A percentile compares a stretch with the other conserved stretches of the same genome.
phyloP scores from a whole-genome alignment of 2,797 vertebrate species.

The Sebastes reedi region DNA sequence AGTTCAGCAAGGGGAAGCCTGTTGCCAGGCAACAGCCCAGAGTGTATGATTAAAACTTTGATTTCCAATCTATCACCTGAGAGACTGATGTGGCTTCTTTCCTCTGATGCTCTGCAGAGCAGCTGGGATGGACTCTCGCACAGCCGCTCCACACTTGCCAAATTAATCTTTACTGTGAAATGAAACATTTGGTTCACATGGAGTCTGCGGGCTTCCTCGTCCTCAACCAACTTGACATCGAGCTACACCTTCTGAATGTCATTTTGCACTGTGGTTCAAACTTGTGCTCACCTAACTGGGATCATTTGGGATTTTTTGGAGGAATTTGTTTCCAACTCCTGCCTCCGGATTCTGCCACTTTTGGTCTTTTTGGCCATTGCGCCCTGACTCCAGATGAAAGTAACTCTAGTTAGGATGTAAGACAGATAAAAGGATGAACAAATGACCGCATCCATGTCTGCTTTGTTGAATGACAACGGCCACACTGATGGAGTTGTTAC shows the following conservation, averaged over 20 bases:
- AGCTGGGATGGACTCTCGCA: conserved; percentile 54
- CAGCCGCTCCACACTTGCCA: conserved; percentile 34
- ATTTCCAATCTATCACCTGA: conserved; percentile 81
- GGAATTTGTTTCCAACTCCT: conserved; percentile 2
- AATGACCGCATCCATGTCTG: conserved; percentile 39
- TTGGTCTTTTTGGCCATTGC: conserved; percentile 13
- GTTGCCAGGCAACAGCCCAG: conserved; percentile 80
- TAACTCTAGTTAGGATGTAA: conserved; percentile 8
- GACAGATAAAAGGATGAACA: conserved; percentile 54
- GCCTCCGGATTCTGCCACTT: not conserved
- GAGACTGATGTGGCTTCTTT: conserved; percentile 68
- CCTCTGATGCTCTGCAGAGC: conserved; percentile 67
- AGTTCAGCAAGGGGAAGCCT: conserved; percentile 64
- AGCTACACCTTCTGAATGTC: conserved; percentile 21
- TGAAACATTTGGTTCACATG: conserved; percentile 61
- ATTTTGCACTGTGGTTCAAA: not conserved
- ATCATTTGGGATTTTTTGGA: conserved; percentile 14
- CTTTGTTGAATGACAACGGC: conserved; percentile 50
- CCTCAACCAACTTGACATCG: conserved; percentile 18
- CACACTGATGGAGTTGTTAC: conserved; percentile 49
- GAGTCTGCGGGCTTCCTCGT: conserved; percentile 3
- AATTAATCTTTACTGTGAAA: conserved; percentile 64
- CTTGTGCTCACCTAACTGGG: not conserved
- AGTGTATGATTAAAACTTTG: conserved; percentile 83
- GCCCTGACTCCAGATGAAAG: conserved; percentile 37